phyloP scores from a whole-genome alignment of 1,140 invertebrate genomes.

The Sweltsa coloradensis region DNA sequence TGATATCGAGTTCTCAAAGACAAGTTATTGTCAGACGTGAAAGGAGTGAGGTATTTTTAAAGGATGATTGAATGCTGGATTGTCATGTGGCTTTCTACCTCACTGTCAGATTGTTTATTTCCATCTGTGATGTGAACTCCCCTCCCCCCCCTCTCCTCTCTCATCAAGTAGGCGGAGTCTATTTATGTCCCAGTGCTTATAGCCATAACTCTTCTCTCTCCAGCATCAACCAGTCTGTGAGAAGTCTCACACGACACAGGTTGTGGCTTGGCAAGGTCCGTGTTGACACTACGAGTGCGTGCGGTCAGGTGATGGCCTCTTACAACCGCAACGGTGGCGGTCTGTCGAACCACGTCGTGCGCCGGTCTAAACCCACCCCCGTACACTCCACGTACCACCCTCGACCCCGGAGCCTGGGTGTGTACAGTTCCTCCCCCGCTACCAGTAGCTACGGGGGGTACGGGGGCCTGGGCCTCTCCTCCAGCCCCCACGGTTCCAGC shows the following conservation, averaged over 20 bases:
- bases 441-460: not conserved
- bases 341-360: not conserved
- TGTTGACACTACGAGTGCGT: not conserved
- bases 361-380: not conserved
- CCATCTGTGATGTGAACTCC: too few species aligned
- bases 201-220: not conserved
- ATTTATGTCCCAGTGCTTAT: conserved; percentile 7
- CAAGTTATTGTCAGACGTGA: too few species aligned
- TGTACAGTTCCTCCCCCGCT: conserved; percentile 12
- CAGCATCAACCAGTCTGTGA: conserved; percentile 13
- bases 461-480: not conserved
- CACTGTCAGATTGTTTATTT: too few species aligned
- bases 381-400: not conserved
- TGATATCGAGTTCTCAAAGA: too few species aligned
- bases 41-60: too few species aligned
- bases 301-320: conserved; percentile 1
- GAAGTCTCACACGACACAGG: conserved; percentile 5
- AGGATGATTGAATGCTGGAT: too few species aligned
- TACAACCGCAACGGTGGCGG: not conserved
- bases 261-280: not conserved
- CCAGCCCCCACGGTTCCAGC: too few species aligned
- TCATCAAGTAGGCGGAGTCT: conserved; percentile 22
- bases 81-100: too few species aligned
- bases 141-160: too few species aligned
- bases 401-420: conserved; percentile 4